Base-by-base conservation (phyloP, 2,113 vertebrate species). In the Marcusenius ussheri region DNA sequence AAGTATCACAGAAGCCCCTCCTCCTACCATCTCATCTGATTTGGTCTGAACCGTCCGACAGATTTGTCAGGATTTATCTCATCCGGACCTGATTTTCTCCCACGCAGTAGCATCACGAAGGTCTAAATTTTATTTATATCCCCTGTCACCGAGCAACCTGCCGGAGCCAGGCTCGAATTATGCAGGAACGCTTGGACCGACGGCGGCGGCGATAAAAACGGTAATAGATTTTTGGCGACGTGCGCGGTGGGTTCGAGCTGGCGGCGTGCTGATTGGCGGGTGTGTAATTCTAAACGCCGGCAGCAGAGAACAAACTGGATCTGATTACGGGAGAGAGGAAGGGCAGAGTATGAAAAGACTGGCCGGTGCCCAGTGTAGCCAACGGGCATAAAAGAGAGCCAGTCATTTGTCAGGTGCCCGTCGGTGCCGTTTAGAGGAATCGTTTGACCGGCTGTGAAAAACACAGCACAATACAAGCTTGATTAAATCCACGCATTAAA, bases 201-300 rank as follows among this genome's bases (percentile, higher is more conserved):
- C n/a, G n/a, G 5, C 56, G 42, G 9, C 56, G 46, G 39, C 50
- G 62, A 83, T 90, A 88, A 83, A 88, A 90, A 83, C 80, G 87
- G 87, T 88, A 90, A 88, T 88, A 46, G 8, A 24, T 83, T 84
- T 80, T 89, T 83, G 70, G 80, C 90, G 77, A 66, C 17, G 17
- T 91, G 47, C 51, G 39, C 50, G 2, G 87, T 51, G 42, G n/a
- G 66, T 80, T 83, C 10, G 35, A 62, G 39, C 53, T 50, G 88
- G 21, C 74, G 47, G 42, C 87, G 83, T 86, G 49, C 70, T 95
- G 94, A 95, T 93, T 93, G 94, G 94, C 93, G 91, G 92, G 93
- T 92, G 83, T 88, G 92, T 95, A 95, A 95, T 94, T 93, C 92
- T 93, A 90, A 94, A 93, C 92, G 92, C 91, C 91, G 91, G 93